These are phyloP conservation scores for Knipowitschia caucasica DNA, from an alignment of 2,797 vertebrate genomes.

Conservation along the genomic window DNA sequence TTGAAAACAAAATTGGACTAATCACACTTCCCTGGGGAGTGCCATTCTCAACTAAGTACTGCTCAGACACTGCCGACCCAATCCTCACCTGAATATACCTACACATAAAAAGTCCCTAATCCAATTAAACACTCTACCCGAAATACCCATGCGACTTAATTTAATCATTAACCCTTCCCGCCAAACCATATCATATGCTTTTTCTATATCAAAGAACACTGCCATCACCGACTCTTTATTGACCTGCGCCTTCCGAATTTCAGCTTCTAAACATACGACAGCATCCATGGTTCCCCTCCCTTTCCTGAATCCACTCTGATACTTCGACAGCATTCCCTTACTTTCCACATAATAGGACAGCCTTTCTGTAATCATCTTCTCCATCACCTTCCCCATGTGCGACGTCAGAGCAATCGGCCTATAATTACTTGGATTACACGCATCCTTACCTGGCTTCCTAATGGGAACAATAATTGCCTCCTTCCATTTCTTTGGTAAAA, in stretches of 20 bases:
- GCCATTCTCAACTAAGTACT: neutral
- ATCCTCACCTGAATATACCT: neutral
- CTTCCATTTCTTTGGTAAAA: neutral
- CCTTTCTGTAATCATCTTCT: constrained; percentile 3
- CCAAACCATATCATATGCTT: constrained; percentile 9
- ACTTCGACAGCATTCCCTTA: neutral
- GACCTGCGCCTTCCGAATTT: neutral
- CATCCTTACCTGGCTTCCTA: constrained; percentile 5
- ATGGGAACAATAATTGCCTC: constrained; percentile 2
- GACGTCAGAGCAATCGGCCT: neutral
- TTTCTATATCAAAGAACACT: constrained; percentile 13
- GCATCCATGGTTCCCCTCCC: constrained; percentile 1
- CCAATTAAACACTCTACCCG: constrained; percentile 1
- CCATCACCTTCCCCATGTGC: constrained; percentile 6
- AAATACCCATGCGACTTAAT: neutral
- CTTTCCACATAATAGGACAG: neutral
- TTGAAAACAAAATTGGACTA: constrained; percentile 8
- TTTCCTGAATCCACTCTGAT: constrained; percentile 7
- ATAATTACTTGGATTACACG: neutral
- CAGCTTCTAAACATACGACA: neutral
- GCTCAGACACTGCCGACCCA: neutral
- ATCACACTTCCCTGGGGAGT: constrained; percentile 5
- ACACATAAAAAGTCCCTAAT: constrained; percentile 5
- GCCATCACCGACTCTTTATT: neutral
- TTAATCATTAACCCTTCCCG: constrained; percentile 11